Base-by-base conservation (phyloP, 1,140 invertebrate genomes). In the Lepidotrigona ventralis region DNA sequence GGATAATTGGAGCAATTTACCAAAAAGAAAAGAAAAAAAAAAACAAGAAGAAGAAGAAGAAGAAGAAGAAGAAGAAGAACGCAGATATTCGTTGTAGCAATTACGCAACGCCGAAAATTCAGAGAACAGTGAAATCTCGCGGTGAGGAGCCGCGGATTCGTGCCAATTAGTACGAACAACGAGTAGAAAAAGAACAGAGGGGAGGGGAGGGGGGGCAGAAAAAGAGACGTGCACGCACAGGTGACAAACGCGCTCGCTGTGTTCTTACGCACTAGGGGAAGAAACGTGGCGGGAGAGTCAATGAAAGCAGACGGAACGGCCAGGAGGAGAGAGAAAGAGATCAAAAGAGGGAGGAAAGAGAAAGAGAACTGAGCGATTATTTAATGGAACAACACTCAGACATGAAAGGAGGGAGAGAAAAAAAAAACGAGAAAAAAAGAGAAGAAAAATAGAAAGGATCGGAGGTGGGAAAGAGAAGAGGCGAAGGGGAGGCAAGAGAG, bases 191-290 rank as follows among this genome's bases (percentile, higher is more conserved):
- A 66, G 6, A 46, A 46, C 39, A 46, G 33, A 33, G 33, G 4
- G n/a, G n/a, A n/a, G n/a, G 33, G 33, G 33, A 39, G 5, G 33
- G 33, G 39, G 39, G 8, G 39, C 6, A 8, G 8, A 46, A 46
- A 46, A 46, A 46, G 39, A 46, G 39, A 66, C 64, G 64, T 33
- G 26, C 29, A 33, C 64, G 29, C 26, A 66, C 64, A 66, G 64
- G 64, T 66, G 64, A 33, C 11, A 66, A 66, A 66, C 64, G 64
- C 29, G 68, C 23, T 15, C 39, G 33, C 39, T 15, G 39, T n/a
- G 11, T 70, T 39, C 68, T 70, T 70, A 70, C 39, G 71, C 15
- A 53, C 21, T 9, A 72, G n/a, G 51, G 51, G 46, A 72, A 72
- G 71, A 72, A 54, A n/a, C 68, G 68, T 70, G 68, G 39, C 15